phyloP scores from a whole-genome alignment of 2,888 invertebrate species.

The Andrena bicolor region DNA sequence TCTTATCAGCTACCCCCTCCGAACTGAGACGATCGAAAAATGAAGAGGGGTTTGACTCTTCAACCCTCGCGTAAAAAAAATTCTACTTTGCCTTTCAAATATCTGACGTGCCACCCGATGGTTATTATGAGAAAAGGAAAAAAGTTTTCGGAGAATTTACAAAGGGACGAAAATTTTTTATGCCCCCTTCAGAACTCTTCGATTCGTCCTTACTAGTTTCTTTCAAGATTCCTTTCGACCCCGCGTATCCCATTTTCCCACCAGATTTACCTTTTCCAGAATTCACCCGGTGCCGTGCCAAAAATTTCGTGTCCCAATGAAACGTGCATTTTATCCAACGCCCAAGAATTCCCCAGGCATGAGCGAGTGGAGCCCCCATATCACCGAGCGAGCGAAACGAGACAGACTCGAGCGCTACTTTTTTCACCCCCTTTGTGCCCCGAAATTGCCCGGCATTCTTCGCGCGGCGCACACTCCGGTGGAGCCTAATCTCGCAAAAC shows the following conservation, averaged over 20 bases:
- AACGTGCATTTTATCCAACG: not conserved
- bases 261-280: too few relatives aligned
- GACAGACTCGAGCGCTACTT: conserved; percentile 27
- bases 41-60: not conserved
- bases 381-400: conserved; percentile 1
- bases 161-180: too few relatives aligned
- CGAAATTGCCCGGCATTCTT: conserved; percentile 56
- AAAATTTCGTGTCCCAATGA: not conserved
- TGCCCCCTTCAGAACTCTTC: too few relatives aligned
- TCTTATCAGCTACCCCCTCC: conserved; percentile 10
- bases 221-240: too few relatives aligned
- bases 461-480: conserved; percentile 11
- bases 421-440: conserved; percentile 44
- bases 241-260: too few relatives aligned
- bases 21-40: not conserved
- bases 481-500: conserved; percentile 32
- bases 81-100: too few relatives aligned
- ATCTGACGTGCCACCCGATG: too few relatives aligned
- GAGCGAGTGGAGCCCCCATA: too few relatives aligned
- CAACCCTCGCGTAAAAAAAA: not conserved
- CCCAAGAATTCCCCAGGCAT: not conserved
- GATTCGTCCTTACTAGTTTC: too few relatives aligned
- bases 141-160: too few relatives aligned
- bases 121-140: too few relatives aligned
- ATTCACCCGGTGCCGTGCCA: not conserved